A percentile compares a stretch with the other conserved stretches of the same genome.
Conservation (phyloP, 2,888 invertebrate species). For the Drosophila putrida region DNA sequence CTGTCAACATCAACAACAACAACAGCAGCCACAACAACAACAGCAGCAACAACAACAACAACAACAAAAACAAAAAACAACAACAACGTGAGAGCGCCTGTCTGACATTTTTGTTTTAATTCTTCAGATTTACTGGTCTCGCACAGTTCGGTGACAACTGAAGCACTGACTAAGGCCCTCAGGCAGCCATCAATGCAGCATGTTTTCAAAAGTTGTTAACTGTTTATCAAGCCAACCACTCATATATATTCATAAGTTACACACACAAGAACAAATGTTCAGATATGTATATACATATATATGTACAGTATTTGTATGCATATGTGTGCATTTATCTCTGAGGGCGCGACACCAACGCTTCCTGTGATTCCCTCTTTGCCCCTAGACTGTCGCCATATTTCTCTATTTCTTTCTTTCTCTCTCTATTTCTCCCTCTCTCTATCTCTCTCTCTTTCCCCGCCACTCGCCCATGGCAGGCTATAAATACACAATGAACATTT, state of each 20-base stretch:
- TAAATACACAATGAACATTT: slow-evolving; percentile 38
- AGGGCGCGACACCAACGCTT: slow-evolving; percentile 12
- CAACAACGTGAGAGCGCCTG: slow-evolving; percentile 24
- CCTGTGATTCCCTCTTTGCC: background rate
- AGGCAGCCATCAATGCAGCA: slow-evolving; percentile 55
- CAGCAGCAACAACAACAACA: background rate
- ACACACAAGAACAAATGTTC: slow-evolving; percentile 4
- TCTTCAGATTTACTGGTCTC: slow-evolving; percentile 71
- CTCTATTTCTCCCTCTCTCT: background rate
- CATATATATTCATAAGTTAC: slow-evolving; percentile 54
- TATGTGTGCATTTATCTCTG: slow-evolving; percentile 6
- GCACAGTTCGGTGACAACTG: slow-evolving; percentile 45
- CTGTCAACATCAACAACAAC: slow-evolving; percentile 18
- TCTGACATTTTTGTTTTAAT: slow-evolving; percentile 76
- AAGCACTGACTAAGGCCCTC: slow-evolving; percentile 24
- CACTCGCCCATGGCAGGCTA: background rate
- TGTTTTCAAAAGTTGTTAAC: slow-evolving; percentile 57
- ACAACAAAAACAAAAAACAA: slow-evolving; percentile 1
- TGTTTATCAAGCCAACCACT: slow-evolving; percentile 49
- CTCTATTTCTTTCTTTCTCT: background rate
- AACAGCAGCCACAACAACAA: background rate
- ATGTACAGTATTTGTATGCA: background rate
- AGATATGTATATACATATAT: background rate
- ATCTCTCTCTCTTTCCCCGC: background rate
- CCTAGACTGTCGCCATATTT: background rate